These are phyloP conservation scores for Drosophila eohydei DNA, from an alignment of 2,888 invertebrate species.

Conservation along the genomic window DNA sequence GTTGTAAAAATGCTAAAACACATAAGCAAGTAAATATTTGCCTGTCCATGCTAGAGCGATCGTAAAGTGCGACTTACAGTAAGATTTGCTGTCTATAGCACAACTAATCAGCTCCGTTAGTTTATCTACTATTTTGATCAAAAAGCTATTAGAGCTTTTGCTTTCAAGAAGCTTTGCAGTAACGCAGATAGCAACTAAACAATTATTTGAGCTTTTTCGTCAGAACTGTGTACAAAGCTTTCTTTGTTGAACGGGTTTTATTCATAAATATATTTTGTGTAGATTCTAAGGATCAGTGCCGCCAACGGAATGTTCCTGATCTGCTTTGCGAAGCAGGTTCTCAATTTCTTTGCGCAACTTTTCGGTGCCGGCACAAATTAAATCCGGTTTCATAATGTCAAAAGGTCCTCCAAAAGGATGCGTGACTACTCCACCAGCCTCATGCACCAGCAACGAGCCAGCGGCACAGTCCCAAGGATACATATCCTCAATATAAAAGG, in stretches of 20 bases:
- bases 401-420: conserved; percentile 87
- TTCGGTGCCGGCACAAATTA: conserved; percentile 86
- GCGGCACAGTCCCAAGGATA: conserved; percentile 93
- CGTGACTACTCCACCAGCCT: conserved; percentile 90
- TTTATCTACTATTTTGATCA: conserved; percentile 9
- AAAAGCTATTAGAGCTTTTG: conserved; percentile 21
- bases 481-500: conserved; percentile 89
- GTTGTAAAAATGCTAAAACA: conserved; percentile 4
- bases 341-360: conserved; percentile 86
- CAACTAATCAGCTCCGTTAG: conserved; percentile 22
- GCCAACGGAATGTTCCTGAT: conserved; percentile 83
- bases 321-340: conserved; percentile 86
- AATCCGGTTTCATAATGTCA: conserved; percentile 87
- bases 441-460: conserved; percentile 89
- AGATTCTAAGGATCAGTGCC: conserved; percentile 36
- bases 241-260: conserved; percentile 81
- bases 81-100: conserved; percentile 5
- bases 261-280: background rate
- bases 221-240: conserved; percentile 42
- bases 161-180: conserved; percentile 15
- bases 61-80: conserved; percentile 12
- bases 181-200: conserved; percentile 6
- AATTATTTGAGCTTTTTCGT: conserved; percentile 22
- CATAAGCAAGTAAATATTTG: conserved; percentile 5
- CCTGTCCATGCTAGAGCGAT: background rate